Base-by-base conservation (phyloP, 2,797 vertebrate species). In the Rhabdomys pumilio region DNA sequence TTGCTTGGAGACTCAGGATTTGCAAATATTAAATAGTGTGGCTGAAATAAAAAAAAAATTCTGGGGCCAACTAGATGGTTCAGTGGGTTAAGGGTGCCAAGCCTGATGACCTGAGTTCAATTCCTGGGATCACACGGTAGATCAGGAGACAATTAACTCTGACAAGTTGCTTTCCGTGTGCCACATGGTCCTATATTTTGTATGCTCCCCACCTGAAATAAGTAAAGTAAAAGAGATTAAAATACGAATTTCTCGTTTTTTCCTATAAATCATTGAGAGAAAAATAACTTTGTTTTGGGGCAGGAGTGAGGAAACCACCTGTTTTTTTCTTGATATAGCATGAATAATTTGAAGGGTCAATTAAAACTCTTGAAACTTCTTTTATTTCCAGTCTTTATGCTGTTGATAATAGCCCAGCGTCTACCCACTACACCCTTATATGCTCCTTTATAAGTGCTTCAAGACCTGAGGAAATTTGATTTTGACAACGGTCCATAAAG, bases 1-100 rank as follows among this genome's bases (percentile, higher is more conserved):
- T 92, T 96, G 90, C 97, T 86, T 95, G 72, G 96, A 95, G 86
- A 97, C 83, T 94, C 76, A 96, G 96, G 96, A 97, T 95, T 95
- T 97, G 81, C 59, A 88, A 95, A 95, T 94, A 91, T 97, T 97
- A 97, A 96, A 94, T 95, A 97, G 44, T 69, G 91, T 72, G 73
- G 90, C 82, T 97, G 88, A 86, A 97, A 93, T 96, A 50, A 13
- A 47, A 12, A 41, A 83, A 31, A 75, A 6, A n/a, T 55, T 41
- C 50, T 38, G 85, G 50, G 67, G 34, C 20, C 67, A 72, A 3
- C 34, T 72, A 29, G 34, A n/a, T 55, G n/a, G 67, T 15, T 55
- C 38, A 41, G 50, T 26, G 50, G 22, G 65, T 72, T 41, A n/a
- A n/a, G 53, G 84, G 22, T 17, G 50, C 50, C 67, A 87, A 55